Evolutionary conservation across 2,888 invertebrate genomes (phyloP).

Genomic region (Lottia scabra): DNA sequence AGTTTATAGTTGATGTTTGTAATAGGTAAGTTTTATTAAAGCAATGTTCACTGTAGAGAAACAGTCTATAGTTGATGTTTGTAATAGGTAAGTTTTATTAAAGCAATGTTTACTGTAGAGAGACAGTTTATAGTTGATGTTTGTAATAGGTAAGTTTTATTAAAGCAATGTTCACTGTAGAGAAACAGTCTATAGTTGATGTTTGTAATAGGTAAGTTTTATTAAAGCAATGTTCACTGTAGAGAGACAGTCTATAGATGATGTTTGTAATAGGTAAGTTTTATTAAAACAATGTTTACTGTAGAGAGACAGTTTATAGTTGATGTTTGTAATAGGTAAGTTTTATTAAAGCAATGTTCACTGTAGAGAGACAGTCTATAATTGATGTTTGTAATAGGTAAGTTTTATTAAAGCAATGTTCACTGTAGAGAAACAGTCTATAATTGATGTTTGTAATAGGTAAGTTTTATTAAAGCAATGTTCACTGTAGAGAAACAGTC

Average conservation of each 20-base stretch:
- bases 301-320: slow-evolving; percentile 80
- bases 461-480: no score
- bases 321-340: slow-evolving; percentile 74
- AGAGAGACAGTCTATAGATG: slow-evolving; percentile 78
- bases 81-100: slow-evolving; percentile 72
- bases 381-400: slow-evolving; percentile 75
- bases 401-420: no score
- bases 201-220: slow-evolving; percentile 74
- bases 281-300: no score
- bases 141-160: slow-evolving; percentile 72
- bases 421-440: slow-evolving; percentile 78
- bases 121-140: slow-evolving; percentile 79
- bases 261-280: slow-evolving; percentile 74
- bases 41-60: slow-evolving; percentile 81
- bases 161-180: slow-evolving; percentile 82
- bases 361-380: slow-evolving; percentile 80
- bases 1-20: slow-evolving; percentile 79
- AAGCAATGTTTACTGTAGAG: slow-evolving; percentile 81
- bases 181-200: slow-evolving; percentile 77
- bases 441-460: slow-evolving; percentile 77
- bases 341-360: no score
- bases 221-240: slow-evolving; percentile 84
- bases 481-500: slow-evolving; percentile 80
- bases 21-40: slow-evolving; percentile 70
- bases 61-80: slow-evolving; percentile 79